Base-by-base conservation (phyloP, 2,797 vertebrate genomes). In the Enteromius treurensis region DNA sequence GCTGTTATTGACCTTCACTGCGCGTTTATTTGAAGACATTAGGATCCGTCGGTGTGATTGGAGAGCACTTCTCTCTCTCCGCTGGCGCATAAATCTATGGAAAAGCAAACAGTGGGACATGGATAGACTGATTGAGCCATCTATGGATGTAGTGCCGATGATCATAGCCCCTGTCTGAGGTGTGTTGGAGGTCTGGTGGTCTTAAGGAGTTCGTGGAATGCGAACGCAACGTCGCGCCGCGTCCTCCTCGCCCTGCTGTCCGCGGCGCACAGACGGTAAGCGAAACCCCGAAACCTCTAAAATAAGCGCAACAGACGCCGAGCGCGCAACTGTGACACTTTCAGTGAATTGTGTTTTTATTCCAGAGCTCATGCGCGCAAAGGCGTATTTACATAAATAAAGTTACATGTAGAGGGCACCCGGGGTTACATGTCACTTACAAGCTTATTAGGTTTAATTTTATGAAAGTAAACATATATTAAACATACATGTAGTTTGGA, bases 221-320 rank as follows among this genome's bases (percentile, higher is more conserved):
- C 91, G 81, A 89, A 93, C 85, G 80, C 90, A 53, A 82, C 85
- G 87, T 90, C 91, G 79, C 29, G 87, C 88, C 79, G 88, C 85
- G 85, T 86, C 86, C 90, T 82, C 83, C 90, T 90, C 92, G 90
- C 90, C 89, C 89, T 80, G 78, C 89, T 86, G 88, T 90, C 84
- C 86, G 89, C 90, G 88, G 90, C 91, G 81, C 87, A 74, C 87
- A 80, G 84, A 89, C 91, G 90, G 93, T 94, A 88, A 93, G 93
- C 90, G 65, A 21, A 79, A 11, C 42, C 17, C 40, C 6, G 21
- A 69, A 42, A 26, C 13, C 40, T 32, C 69, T 5, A 5, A 21
- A 34, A 73, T 51, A 51, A 73, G 17, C 21, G 19, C 71, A 74
- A 55, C 15, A 19, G 29, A 40, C 65, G 3, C 6, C 2, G 34